Evolutionary conservation across 1,140 invertebrate species (phyloP).

Genomic region (Solenopsis invicta): DNA sequence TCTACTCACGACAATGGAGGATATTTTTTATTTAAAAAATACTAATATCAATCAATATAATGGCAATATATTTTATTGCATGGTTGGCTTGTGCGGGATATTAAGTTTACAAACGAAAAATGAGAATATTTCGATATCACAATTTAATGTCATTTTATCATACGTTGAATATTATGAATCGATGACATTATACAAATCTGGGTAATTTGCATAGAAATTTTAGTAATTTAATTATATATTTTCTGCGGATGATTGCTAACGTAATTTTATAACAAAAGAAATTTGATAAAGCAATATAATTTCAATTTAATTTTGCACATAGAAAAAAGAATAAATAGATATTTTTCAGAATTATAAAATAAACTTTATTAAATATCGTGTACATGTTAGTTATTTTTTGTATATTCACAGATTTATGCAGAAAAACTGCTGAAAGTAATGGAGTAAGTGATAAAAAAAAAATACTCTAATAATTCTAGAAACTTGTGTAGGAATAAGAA

Average conservation of each 20-base stretch:
- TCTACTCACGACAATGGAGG: not conserved
- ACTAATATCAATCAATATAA: conserved; percentile 8
- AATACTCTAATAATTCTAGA: not conserved
- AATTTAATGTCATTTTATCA: conserved; percentile 8
- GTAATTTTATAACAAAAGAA: not conserved
- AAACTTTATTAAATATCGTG: not conserved
- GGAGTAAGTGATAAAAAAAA: not conserved
- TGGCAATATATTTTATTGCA: conserved; percentile 6
- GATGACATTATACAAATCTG: not conserved
- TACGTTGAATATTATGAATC: conserved; percentile 7
- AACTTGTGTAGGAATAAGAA: not conserved
- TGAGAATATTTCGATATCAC: conserved; percentile 26
- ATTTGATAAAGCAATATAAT: not conserved
- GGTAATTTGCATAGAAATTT: not conserved
- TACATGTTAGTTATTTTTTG: not conserved
- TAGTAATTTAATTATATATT: conserved; percentile 12
- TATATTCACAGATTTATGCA: not conserved
- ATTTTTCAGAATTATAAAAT: conserved; percentile 4
- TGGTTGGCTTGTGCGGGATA: not conserved
- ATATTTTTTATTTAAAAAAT: conserved; percentile 25
- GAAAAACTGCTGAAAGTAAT: not conserved
- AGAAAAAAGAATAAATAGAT: not conserved
- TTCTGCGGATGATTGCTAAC: not conserved
- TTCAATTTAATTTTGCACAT: not conserved
- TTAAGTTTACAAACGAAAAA: conserved; percentile 41